phyloP scores from a whole-genome alignment of 2,113 vertebrate genomes.

The Hiodon alosoides region DNA sequence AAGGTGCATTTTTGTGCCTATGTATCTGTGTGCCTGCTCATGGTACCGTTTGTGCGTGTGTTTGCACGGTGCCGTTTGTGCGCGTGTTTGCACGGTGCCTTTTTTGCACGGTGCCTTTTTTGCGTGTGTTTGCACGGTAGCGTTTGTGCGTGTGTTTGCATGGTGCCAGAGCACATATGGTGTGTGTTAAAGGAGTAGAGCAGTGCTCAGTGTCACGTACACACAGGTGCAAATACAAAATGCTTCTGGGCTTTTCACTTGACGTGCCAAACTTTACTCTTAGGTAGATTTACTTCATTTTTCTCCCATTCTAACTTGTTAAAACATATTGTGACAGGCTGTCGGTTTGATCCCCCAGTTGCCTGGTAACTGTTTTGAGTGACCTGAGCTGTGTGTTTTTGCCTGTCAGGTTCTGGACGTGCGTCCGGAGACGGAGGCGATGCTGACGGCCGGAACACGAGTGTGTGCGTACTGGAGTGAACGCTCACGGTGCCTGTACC shows the following conservation, averaged over 20 bases:
- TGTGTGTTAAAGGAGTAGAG: background rate
- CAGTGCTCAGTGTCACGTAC: background rate
- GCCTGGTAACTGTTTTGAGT: background rate
- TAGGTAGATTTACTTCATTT: too few species aligned
- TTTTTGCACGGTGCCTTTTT: too few species aligned
- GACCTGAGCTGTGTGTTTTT: conserved; percentile 14
- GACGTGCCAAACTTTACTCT: too few species aligned
- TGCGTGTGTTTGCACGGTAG: background rate
- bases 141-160: background rate
- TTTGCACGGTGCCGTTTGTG: background rate
- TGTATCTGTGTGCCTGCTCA: background rate
- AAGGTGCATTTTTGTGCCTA: background rate
- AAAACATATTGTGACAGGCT: too few species aligned
- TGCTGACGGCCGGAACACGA: conserved; percentile 73
- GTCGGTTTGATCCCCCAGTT: background rate
- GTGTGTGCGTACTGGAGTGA: conserved; percentile 97
- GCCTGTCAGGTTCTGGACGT: conserved; percentile 77
- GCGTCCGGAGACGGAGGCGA: conserved; percentile 71
- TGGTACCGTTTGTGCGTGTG: background rate
- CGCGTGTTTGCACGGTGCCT: background rate
- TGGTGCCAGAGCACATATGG: background rate
- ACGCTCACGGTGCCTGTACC: conserved; percentile 89
- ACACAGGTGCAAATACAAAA: background rate
- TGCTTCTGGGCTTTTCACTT: too few species aligned
- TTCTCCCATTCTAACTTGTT: background rate